A percentile compares a stretch with the other conserved stretches of the same genome.
Conservation (phyloP, 2,797 vertebrate species). For the Microchirus variegatus region DNA sequence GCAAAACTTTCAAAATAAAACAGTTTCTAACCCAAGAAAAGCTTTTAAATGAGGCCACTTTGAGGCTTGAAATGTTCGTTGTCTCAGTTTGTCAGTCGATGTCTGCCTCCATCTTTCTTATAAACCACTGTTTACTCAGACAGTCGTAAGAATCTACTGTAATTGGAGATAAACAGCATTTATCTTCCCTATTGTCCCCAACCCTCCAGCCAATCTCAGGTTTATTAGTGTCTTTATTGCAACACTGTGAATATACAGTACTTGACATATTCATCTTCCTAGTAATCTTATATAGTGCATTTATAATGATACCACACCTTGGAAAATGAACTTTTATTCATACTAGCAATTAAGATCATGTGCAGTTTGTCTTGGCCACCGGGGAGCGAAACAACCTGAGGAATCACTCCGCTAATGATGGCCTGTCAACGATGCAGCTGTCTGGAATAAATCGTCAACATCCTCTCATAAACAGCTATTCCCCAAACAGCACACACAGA, state of each 20-base stretch:
- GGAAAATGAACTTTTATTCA: slow-evolving; percentile 85
- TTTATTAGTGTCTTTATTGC: slow-evolving; percentile 77
- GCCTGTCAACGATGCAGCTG: slow-evolving; percentile 87
- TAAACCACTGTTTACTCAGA: slow-evolving; percentile 36
- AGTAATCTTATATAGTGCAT: slow-evolving; percentile 70
- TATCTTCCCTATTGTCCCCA: slow-evolving; percentile 71
- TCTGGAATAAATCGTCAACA: slow-evolving; percentile 85
- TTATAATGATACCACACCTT: slow-evolving; percentile 73
- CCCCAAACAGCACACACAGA: slow-evolving; percentile 67
- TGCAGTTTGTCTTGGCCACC: slow-evolving; percentile 81
- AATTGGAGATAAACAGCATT: slow-evolving; percentile 76
- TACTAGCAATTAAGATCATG: slow-evolving; percentile 83
- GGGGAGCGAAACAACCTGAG: slow-evolving; percentile 82
- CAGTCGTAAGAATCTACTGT: slow-evolving; percentile 57
- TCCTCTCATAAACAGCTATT: slow-evolving; percentile 81
- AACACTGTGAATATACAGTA: slow-evolving; percentile 63
- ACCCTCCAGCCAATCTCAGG: slow-evolving; percentile 66
- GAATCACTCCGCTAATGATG: slow-evolving; percentile 85
- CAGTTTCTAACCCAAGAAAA: slow-evolving; percentile 21
- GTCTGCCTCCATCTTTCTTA: slow-evolving; percentile 41
- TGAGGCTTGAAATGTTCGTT: slow-evolving; percentile 18
- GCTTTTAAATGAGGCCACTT: background rate
- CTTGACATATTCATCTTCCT: slow-evolving; percentile 76
- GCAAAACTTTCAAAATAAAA: background rate
- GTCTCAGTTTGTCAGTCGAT: slow-evolving; percentile 42